These are phyloP conservation scores for Acrobeloides nanus DNA, from an alignment of 2,888 invertebrate genomes.

Conservation along the genomic window DNA sequence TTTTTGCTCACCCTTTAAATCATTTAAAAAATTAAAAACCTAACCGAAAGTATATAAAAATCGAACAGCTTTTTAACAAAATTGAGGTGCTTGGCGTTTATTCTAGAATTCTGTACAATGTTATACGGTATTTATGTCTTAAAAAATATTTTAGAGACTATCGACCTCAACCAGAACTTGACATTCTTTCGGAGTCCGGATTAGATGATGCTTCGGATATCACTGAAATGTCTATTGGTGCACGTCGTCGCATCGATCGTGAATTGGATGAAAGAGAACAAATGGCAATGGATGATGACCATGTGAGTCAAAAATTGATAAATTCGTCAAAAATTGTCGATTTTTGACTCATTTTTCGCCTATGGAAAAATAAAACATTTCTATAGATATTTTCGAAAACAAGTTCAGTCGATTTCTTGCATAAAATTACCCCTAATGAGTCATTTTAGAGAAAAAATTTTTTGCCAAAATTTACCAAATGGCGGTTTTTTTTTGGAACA, in stretches of 20 bases:
- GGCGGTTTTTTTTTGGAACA: too few relatives aligned
- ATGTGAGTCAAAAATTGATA: too few relatives aligned
- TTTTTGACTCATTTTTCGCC: background rate
- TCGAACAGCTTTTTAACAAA: too few relatives aligned
- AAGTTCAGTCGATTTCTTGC: background rate
- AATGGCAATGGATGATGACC: constrained; percentile 59
- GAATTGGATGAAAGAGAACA: constrained; percentile 78
- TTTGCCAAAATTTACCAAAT: too few relatives aligned
- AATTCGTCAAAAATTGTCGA: too few relatives aligned
- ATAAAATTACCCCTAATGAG: background rate
- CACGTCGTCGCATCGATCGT: constrained; percentile 80
- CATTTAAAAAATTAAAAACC: background rate
- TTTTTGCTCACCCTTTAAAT: too few relatives aligned
- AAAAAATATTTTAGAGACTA: constrained; percentile 71
- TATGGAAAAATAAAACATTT: constrained; percentile 1
- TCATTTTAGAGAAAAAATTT: too few relatives aligned
- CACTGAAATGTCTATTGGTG: constrained; percentile 72
- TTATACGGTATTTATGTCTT: background rate
- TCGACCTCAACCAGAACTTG: constrained; percentile 86
- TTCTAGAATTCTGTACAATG: constrained; percentile 4
- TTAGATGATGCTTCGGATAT: constrained; percentile 77
- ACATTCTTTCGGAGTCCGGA: constrained; percentile 77
- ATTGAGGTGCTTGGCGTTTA: too few relatives aligned
- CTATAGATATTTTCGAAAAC: background rate
- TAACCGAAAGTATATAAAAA: too few relatives aligned